Conservation (phyloP, 1,140 invertebrate genomes). For the Drusus annulatus region DNA sequence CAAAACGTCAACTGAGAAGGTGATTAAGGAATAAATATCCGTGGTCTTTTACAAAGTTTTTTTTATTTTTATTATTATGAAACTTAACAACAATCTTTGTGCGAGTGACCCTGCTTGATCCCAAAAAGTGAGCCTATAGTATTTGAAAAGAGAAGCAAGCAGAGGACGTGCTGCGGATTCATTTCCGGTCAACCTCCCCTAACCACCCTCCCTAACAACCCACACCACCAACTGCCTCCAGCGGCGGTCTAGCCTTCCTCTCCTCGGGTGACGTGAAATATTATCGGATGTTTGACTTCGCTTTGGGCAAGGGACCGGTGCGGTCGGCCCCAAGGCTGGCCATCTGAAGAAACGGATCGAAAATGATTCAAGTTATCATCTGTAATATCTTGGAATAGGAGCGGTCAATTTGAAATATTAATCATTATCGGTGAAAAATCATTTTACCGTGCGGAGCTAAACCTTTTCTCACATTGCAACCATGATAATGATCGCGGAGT, state of each 20-base stretch:
- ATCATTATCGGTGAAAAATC: no score
- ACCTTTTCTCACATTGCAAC: no score
- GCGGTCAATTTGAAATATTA: no score
- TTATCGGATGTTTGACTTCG: slow-evolving; percentile 48
- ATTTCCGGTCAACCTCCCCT: slow-evolving; percentile 46
- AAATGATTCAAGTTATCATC: neutral
- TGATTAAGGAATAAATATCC: no score
- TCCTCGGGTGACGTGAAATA: slow-evolving; percentile 45
- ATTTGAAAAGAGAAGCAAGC: slow-evolving; percentile 29
- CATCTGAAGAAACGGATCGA: neutral
- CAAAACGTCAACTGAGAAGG: no score
- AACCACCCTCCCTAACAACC: neutral
- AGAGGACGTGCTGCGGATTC: slow-evolving; percentile 44
- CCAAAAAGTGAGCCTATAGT: slow-evolving; percentile 1
- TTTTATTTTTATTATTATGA: no score
- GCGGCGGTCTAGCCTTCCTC: slow-evolving; percentile 26
- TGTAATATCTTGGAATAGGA: no score
- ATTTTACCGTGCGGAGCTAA: no score
- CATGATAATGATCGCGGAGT: no score
- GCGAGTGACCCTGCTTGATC: neutral
- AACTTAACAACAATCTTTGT: no score
- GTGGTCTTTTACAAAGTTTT: no score
- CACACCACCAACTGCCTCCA: neutral
- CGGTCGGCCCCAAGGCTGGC: neutral
- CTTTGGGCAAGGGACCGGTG: slow-evolving; percentile 40